Conservation (phyloP, 2,113 vertebrate genomes). For the Phocoena phocoena region DNA sequence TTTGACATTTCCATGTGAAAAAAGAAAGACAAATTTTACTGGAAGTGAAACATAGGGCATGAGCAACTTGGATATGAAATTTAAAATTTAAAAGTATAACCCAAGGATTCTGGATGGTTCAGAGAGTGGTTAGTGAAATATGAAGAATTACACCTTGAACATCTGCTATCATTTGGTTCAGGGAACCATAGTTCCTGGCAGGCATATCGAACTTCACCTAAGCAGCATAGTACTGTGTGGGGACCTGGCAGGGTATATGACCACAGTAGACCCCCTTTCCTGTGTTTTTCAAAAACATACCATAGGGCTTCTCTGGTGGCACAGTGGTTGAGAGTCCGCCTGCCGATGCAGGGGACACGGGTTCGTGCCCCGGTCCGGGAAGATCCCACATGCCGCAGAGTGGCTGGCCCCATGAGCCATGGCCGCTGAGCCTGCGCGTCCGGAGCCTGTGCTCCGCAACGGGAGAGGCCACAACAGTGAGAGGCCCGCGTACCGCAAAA, state of each 20-base stretch:
- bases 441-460: too few relatives aligned
- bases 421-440: too few relatives aligned
- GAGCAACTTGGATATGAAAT: conserved; percentile 56
- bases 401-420: too few relatives aligned
- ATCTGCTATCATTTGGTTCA: conserved; percentile 25
- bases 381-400: too few relatives aligned
- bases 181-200: background rate
- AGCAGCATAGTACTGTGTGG: background rate
- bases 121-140: conserved; percentile 9
- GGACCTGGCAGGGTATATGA: background rate
- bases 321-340: too few relatives aligned
- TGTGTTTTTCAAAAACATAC: background rate
- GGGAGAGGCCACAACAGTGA: too few relatives aligned
- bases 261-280: background rate
- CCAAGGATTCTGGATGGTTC: background rate
- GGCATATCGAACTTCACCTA: background rate
- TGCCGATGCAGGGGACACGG: too few relatives aligned
- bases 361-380: too few relatives aligned
- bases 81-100: background rate
- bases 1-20: conserved; percentile 47
- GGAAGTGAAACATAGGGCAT: conserved; percentile 14
- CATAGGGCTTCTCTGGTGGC: too few relatives aligned
- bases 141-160: background rate
- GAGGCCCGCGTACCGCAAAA: too few relatives aligned
- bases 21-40: conserved; percentile 56